A percentile compares a stretch with the other conserved stretches of the same genome.
Evolutionary conservation across 92 coral and sea anemone genomes (phyloP).

Genomic region (Heteractis magnifica): DNA sequence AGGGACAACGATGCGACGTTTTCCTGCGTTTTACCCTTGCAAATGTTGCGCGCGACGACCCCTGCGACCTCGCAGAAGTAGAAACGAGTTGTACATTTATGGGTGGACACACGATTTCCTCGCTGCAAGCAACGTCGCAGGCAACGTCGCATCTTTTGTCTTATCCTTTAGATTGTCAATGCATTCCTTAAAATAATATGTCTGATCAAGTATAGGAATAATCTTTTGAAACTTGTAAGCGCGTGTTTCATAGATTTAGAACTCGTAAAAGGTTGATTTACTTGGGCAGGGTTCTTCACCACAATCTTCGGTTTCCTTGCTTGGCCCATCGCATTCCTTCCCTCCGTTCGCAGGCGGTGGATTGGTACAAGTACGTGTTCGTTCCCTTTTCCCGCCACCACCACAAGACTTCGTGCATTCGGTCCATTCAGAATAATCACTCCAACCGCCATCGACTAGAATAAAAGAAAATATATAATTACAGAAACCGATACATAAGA

Average conservation of each 20-base stretch:
- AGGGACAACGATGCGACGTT: too few species aligned
- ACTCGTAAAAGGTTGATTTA: background rate
- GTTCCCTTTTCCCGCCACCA: background rate
- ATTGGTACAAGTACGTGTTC: slow-evolving; percentile 16
- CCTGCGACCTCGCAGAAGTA: too few species aligned
- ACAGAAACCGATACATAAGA: background rate
- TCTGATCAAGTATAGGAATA: background rate
- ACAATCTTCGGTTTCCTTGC: background rate
- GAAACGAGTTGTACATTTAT: too few species aligned
- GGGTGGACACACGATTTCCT: too few species aligned
- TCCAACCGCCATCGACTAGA: slow-evolving; percentile 15
- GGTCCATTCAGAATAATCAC: slow-evolving; percentile 3
- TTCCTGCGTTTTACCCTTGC: too few species aligned
- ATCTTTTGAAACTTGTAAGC: background rate
- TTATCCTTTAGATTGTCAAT: too few species aligned
- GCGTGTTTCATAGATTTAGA: background rate
- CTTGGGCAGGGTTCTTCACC: slow-evolving; percentile 3
- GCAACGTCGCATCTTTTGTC: too few species aligned
- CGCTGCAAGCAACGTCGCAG: too few species aligned
- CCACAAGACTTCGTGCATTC: slow-evolving; percentile 6
- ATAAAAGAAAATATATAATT: background rate
- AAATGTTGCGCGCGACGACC: too few species aligned
- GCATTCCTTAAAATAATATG: too few species aligned
- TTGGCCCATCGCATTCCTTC: slow-evolving; percentile 5
- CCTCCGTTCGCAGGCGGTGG: slow-evolving; percentile 19